phyloP scores from a whole-genome alignment of 1,140 invertebrate genomes.

The Sitophilus oryzae region DNA sequence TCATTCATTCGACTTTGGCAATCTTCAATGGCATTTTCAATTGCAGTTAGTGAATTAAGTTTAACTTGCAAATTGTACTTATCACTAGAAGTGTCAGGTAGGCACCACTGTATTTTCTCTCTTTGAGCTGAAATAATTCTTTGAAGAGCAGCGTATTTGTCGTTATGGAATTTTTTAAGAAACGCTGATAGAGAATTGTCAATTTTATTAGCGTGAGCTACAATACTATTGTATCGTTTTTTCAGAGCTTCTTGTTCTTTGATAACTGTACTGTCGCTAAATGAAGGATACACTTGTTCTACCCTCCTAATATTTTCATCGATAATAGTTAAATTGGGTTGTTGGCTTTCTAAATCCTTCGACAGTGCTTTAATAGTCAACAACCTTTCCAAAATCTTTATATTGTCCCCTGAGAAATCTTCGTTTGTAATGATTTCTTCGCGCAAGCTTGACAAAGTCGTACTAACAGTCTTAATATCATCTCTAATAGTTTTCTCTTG shows the following conservation, averaged over 20 bases:
- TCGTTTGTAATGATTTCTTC: slow-evolving; percentile 87
- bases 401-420: slow-evolving; percentile 81
- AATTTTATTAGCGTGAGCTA: slow-evolving; percentile 71
- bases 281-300: slow-evolving; percentile 69
- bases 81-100: slow-evolving; percentile 79
- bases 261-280: slow-evolving; percentile 66
- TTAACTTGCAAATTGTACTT: slow-evolving; percentile 91
- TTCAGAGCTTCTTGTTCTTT: slow-evolving; percentile 75
- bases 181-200: slow-evolving; percentile 72
- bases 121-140: slow-evolving; percentile 70
- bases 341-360: slow-evolving; percentile 58
- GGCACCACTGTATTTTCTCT: slow-evolving; percentile 90
- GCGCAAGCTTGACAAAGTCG: slow-evolving; percentile 66
- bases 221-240: slow-evolving; percentile 69
- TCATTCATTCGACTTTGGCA: slow-evolving; percentile 61
- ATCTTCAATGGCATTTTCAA: slow-evolving; percentile 65
- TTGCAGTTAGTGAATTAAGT: slow-evolving; percentile 70
- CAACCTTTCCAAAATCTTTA: slow-evolving; percentile 72
- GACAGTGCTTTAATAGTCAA: slow-evolving; percentile 67
- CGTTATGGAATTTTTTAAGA: slow-evolving; percentile 81
- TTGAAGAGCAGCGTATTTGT: slow-evolving; percentile 75
- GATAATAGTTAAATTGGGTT: slow-evolving; percentile 61
- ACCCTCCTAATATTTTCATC: slow-evolving; percentile 64
- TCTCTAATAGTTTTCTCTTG: slow-evolving; percentile 67
- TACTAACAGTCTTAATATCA: slow-evolving; percentile 63